Evolutionary conservation across 2,888 invertebrate species (phyloP), one percentile per base, ranked within the genome.

Genomic region (Anthophora plumipes): DNA sequence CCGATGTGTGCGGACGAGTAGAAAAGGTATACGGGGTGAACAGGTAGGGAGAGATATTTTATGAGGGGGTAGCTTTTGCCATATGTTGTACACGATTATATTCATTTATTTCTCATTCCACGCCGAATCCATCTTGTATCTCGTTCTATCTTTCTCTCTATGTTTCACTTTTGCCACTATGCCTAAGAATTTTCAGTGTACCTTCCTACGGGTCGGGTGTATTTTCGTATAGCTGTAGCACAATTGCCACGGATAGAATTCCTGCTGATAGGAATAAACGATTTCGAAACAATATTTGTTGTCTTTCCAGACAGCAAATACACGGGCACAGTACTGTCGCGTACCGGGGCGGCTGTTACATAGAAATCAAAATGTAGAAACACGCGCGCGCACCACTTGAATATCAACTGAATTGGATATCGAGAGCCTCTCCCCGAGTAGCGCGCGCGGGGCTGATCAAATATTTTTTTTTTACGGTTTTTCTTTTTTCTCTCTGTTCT

Each of bases 401-500:
- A 88, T 88, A 85, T 85, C 83, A 88, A 87, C 87, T 85, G 85
- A 87, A 88, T 88, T 87, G 87, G 87, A 85, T 87, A 87, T 88
- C 87, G 85, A 88, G 87, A 81, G 87, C 80, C 71, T 85, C 87
- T 79, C 66, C 63, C 78, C 57, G 63, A 37, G 78, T 75, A n/a
- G 46, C 57, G n/a, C 20, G 68, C 76, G 74, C 70, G 83, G 79
- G 79, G 77, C 85, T 87, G 87, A 87, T 87, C 87, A 87, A 87
- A 87, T 86, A 84, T 85, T 86, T 87, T 87, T 87, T 87, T 84
- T 86, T 71, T 54, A 54, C 31, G 52, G 77, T 70, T 77, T 72
- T 78, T 80, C 48, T 31, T 50, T n/a, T 77, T 79, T 79, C 74
- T 79, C 83, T 79, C 73, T 54, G 20, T 55, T 52, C 50, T 48